phyloP scores from a whole-genome alignment of 2,888 invertebrate species.

The Eurois occulta region DNA sequence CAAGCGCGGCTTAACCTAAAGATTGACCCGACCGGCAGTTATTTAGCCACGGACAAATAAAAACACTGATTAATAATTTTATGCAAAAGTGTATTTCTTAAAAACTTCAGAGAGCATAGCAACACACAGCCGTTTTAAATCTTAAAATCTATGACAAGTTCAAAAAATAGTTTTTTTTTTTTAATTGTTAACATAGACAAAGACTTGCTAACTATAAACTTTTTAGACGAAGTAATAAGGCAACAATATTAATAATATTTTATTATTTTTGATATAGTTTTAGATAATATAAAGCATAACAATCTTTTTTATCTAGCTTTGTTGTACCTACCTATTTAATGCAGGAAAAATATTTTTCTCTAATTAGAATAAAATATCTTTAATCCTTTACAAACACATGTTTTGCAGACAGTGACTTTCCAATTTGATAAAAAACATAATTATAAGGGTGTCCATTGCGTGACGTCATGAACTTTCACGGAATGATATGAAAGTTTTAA shows the following conservation, averaged over 20 bases:
- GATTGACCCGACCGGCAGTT: background rate
- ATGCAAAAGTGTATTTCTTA: conserved; percentile 43
- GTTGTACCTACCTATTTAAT: conserved; percentile 20
- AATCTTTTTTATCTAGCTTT: background rate
- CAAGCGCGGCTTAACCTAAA: background rate
- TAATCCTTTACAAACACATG: background rate
- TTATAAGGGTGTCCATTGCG: background rate
- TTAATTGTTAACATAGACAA: conserved; percentile 30
- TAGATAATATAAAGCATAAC: background rate
- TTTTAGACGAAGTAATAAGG: conserved; percentile 8
- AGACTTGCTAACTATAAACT: background rate
- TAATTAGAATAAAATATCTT: conserved; percentile 6
- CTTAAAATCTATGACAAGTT: conserved; percentile 37
- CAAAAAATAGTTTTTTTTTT: background rate
- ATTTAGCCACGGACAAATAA: background rate
- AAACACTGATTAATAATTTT: background rate
- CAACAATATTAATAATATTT: conserved; percentile 13
- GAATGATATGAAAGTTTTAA: conserved; percentile 19
- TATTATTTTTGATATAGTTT: background rate
- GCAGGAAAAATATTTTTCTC: conserved; percentile 11
- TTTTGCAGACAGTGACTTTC: background rate
- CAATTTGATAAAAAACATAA: background rate
- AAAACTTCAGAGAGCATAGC: conserved; percentile 52
- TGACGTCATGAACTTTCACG: background rate
- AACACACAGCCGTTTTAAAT: conserved; percentile 43